Evolutionary conservation across 1,140 invertebrate genomes (phyloP).

Genomic region (Platyura marginata): DNA sequence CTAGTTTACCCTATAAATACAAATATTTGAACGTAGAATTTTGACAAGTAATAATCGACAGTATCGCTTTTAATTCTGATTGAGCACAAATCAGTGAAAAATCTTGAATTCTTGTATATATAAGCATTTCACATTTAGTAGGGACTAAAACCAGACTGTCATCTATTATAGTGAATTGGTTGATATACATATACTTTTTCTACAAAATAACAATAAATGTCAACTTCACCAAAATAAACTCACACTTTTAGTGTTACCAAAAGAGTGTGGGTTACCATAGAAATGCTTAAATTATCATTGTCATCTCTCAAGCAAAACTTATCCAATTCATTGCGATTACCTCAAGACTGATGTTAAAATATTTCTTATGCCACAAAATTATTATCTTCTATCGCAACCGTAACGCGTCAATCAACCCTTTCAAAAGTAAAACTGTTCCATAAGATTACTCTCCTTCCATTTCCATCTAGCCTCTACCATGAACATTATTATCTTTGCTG

Average conservation of each 20-base stretch:
- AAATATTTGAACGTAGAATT: no score
- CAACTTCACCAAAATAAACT: no score
- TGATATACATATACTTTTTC: no score
- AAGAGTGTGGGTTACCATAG: neutral
- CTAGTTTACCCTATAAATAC: no score
- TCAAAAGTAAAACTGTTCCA: neutral
- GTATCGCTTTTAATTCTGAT: no score
- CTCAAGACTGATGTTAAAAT: neutral
- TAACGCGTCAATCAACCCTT: neutral
- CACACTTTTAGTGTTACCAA: neutral
- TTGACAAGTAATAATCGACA: no score
- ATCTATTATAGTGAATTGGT: no score
- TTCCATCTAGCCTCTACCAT: neutral
- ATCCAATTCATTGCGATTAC: neutral
- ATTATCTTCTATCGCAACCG: neutral
- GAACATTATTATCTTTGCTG: neutral
- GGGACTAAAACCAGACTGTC: no score
- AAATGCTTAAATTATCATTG: neutral
- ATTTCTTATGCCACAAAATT: neutral
- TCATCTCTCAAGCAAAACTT: neutral
- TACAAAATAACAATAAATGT: no score
- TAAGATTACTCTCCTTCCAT: neutral
- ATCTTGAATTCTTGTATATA: no score
- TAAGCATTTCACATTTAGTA: no score
- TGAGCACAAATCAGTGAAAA: no score